phyloP scores from a whole-genome alignment of 2,888 invertebrate genomes.

The Tortricodes alternella region DNA sequence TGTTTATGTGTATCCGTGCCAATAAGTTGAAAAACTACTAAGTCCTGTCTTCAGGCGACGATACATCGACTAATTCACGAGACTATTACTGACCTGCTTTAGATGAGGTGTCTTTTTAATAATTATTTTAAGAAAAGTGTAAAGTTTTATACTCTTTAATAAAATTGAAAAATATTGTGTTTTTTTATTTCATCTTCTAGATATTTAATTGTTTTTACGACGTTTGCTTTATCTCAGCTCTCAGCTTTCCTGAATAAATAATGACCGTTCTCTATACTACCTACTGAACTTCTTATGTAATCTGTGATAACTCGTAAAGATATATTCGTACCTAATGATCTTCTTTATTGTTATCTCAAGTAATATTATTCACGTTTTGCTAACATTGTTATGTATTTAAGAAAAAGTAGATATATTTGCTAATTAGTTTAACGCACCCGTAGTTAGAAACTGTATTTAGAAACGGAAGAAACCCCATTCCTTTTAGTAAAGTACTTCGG shows the following conservation, averaged over 20 bases:
- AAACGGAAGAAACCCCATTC: background rate
- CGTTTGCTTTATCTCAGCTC: too few species aligned
- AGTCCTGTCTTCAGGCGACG: conserved; percentile 35
- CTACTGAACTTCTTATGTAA: too few species aligned
- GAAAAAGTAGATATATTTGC: background rate
- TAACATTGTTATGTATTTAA: conserved; percentile 11
- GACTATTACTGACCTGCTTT: conserved; percentile 38
- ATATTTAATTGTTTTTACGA: background rate
- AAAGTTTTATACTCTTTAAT: conserved; percentile 78
- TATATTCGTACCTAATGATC: background rate
- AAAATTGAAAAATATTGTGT: conserved; percentile 64
- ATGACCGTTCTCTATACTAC: too few species aligned
- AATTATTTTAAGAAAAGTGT: conserved; percentile 64
- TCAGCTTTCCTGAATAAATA: too few species aligned
- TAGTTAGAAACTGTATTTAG: conserved; percentile 1
- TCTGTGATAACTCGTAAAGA: background rate
- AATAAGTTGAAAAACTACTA: conserved; percentile 41
- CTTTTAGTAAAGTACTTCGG: conserved; percentile 5
- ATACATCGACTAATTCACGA: conserved; percentile 33
- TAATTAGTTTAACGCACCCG: conserved; percentile 2
- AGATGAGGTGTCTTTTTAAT: conserved; percentile 51
- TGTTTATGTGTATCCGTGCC: conserved; percentile 45
- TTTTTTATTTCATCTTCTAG: conserved; percentile 49
- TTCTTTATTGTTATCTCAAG: background rate
- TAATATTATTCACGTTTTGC: background rate